Conservation (phyloP, 2,797 vertebrate species). For the Chaunax sp. region DNA sequence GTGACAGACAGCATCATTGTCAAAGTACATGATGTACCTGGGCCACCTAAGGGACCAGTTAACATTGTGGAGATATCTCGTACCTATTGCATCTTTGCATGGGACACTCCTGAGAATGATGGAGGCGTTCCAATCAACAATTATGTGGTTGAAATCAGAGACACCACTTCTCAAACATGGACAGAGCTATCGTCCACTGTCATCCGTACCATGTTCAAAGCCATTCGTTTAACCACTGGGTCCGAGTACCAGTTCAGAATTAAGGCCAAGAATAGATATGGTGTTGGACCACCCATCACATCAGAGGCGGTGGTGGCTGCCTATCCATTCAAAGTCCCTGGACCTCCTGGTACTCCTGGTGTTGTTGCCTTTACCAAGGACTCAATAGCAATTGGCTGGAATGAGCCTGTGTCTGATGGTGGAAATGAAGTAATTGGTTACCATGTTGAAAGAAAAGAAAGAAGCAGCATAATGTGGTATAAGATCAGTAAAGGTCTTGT, state of each 20-base stretch:
- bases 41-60: conserved; percentile 95
- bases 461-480: conserved; percentile 94
- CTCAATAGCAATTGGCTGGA: conserved; percentile 96
- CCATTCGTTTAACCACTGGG: conserved; percentile 90
- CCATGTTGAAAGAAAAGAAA: conserved; percentile 96
- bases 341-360: conserved; percentile 95
- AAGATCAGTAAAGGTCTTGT: conserved; percentile 91
- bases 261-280: conserved; percentile 98
- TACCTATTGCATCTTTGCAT: conserved; percentile 91
- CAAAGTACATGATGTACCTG: conserved; percentile 96
- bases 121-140: conserved; percentile 98
- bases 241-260: conserved; percentile 97
- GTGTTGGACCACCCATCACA: conserved; percentile 90
- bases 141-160: conserved; percentile 94
- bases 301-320: conserved; percentile 92
- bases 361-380: conserved; percentile 94
- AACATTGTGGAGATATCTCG: conserved; percentile 94
- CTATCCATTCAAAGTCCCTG: conserved; percentile 97
- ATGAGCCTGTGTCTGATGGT: conserved; percentile 95
- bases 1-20: conserved; percentile 91
- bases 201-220: conserved; percentile 97
- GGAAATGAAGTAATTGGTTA: conserved; percentile 97
- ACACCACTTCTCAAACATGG: conserved; percentile 95
- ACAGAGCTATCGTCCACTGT: conserved; percentile 90
- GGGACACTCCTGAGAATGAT: conserved; percentile 95